Percentiles rank a stretch among this genome's conserved stretches.
Evolutionary conservation across 2,113 vertebrate species (phyloP).

Genomic region (Amblyornis subalaris): DNA sequence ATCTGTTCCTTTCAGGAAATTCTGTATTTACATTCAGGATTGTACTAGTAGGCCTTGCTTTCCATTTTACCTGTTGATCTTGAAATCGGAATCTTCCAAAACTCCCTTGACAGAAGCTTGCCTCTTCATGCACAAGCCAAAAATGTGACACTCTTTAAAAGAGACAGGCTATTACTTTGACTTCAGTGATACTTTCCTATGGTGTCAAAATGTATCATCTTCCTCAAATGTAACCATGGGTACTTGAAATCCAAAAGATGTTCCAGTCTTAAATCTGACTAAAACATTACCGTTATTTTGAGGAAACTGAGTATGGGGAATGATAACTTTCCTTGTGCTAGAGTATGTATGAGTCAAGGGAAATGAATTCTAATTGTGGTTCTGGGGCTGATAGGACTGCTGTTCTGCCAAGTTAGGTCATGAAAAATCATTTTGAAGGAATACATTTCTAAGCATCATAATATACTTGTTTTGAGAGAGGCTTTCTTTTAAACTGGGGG

Average conservation of each 20-base stretch:
- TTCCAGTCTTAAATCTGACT: not conserved
- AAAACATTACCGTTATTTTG: not conserved
- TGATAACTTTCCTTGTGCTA: not conserved
- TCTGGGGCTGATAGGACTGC: not conserved
- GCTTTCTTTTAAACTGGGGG: not conserved
- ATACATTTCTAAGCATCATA: not conserved
- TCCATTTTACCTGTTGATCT: not conserved
- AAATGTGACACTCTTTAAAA: not conserved
- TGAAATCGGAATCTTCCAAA: not conserved
- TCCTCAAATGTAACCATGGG: not conserved
- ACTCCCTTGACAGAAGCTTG: not conserved
- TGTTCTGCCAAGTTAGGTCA: not conserved
- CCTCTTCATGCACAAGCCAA: rapidly evolving
- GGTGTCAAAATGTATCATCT: not conserved
- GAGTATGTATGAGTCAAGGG: not conserved
- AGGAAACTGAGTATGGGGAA: not conserved
- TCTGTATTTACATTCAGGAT: not conserved
- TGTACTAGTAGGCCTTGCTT: not conserved
- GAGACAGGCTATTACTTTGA: not conserved
- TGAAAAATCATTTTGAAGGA: not conserved
- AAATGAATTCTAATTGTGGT: not conserved
- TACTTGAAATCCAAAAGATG: not conserved
- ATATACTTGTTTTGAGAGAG: not conserved
- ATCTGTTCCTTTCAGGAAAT: not conserved
- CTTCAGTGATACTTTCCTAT: not conserved